Evolutionary conservation across 2,113 vertebrate species (phyloP), one percentile per base, ranked within the genome.

Genomic region (Cottus gobio): DNA sequence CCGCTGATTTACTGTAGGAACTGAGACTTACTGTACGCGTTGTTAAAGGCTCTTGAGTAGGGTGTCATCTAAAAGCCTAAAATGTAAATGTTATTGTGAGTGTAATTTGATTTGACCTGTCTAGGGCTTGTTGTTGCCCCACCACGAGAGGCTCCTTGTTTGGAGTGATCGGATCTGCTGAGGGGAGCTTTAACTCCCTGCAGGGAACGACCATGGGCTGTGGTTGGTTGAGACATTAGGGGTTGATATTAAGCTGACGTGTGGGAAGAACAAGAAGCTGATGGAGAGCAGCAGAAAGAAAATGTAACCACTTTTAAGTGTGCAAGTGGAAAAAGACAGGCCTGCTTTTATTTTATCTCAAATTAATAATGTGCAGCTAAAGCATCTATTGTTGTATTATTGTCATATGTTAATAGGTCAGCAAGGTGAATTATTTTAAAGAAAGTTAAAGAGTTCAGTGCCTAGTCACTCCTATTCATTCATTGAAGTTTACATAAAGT

Each of bases 71-170:
- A 46, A 77, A 73, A n/a, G 50, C 42, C 75, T 71, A 37, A 80
- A 77, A 87, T 77, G 66, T 79, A 83, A 89, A 88, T 82, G 81
- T 84, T 89, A 77, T 85, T 58, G 71, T 74, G 69, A 54, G 48
- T 42, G 80, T 76, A 76, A 89, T 77, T 69, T 56, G 82, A 87
- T 61, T 77, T 24, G 4, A 39, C 50, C 48, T 58, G 66, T 77
- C 34, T 68, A 7, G 10, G 67, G 72, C 54, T 79, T 79, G 69
- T 78, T 84, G 31, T 78, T 80, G 42, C 3, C 44, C 66, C 2
- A 12, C n/a, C 62, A 80, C 75, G 44, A 83, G 80, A 66, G 73
- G 11, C 48, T 84, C 74, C 71, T 80, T 90, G 87, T 84, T 88
- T 84, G 79, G 75, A 79, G 73, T 64, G 85, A 91, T 87, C 28